Evolutionary conservation across 2,888 invertebrate genomes (phyloP).

Genomic region (Himalopsyche tibetana): DNA sequence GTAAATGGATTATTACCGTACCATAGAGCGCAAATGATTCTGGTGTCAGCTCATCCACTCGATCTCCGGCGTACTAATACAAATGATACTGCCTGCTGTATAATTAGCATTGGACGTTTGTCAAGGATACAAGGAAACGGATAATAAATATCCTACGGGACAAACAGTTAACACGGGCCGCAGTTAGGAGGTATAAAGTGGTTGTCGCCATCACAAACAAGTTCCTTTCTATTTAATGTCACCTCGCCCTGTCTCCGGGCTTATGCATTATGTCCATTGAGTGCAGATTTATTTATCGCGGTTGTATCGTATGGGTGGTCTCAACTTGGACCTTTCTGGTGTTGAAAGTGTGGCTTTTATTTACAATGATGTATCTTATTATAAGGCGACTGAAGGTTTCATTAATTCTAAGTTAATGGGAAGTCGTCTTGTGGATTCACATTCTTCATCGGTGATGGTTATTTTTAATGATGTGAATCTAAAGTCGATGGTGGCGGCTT

Average conservation of each 20-base stretch:
- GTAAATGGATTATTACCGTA: too few relatives aligned
- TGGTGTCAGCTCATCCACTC: conserved; percentile 1
- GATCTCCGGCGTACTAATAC: not conserved
- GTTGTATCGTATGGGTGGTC: conserved; percentile 50
- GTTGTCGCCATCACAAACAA: conserved; percentile 47
- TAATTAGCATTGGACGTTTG: conserved; percentile 34
- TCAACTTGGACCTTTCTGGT: conserved; percentile 18
- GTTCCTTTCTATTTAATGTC: conserved; percentile 52
- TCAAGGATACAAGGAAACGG: conserved; percentile 41
- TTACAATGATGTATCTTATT: conserved; percentile 44
- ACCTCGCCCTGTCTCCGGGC: conserved; percentile 45
- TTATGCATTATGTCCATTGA: conserved; percentile 49
- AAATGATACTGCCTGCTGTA: not conserved
- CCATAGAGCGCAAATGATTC: too few relatives aligned
- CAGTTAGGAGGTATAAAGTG: conserved; percentile 37
- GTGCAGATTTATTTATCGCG: conserved; percentile 53
- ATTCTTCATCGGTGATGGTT: too few relatives aligned
- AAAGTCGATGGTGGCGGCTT: too few relatives aligned
- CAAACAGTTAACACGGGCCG: conserved; percentile 44
- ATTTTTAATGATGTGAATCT: too few relatives aligned
- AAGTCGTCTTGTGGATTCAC: not conserved
- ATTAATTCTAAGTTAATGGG: conserved; percentile 16
- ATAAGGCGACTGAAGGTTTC: conserved; percentile 23
- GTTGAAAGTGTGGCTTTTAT: conserved; percentile 44
- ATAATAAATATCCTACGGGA: conserved; percentile 39